phyloP scores from a whole-genome alignment of 2,113 vertebrate species.

The Thryonomys swinderianus region DNA sequence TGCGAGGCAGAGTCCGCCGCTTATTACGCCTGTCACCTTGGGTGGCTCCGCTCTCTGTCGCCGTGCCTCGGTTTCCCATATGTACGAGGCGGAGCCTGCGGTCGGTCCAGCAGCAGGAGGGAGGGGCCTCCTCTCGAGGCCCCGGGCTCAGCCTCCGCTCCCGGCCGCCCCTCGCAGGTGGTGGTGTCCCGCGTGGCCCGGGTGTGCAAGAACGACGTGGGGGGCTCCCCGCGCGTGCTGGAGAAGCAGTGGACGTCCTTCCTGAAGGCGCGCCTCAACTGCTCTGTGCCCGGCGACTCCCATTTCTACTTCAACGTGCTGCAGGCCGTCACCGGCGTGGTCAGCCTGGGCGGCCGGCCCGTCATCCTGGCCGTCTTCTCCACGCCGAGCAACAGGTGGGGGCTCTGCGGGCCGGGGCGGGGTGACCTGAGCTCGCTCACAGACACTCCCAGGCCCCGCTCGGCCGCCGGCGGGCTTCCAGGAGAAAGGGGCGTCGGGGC shows the following conservation, averaged over 20 bases:
- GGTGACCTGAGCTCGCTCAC: accelerated
- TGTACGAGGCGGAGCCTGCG: accelerated
- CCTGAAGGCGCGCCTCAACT: slow-evolving; percentile 97
- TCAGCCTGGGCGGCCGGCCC: slow-evolving; percentile 93
- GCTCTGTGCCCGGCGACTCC: slow-evolving; percentile 95
- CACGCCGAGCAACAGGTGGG: slow-evolving; percentile 95
- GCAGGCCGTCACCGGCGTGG: slow-evolving; percentile 94
- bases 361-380: slow-evolving; percentile 96
- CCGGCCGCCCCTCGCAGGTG: slow-evolving; percentile 83
- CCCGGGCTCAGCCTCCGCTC: not conserved
- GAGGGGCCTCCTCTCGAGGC: not conserved
- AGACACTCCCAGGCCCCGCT: not conserved
- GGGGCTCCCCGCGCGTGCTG: slow-evolving; percentile 95
- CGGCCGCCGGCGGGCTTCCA: too few species aligned
- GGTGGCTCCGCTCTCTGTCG: not conserved
- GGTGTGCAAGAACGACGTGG: slow-evolving; percentile 95
- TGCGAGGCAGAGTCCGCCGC: not conserved
- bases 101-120: not conserved
- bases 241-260: slow-evolving; percentile 99
- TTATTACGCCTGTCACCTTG: not conserved
- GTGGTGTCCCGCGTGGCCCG: slow-evolving; percentile 95
- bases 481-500: too few species aligned
- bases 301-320: slow-evolving; percentile 99
- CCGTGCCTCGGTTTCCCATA: not conserved
- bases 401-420: accelerated